These are phyloP conservation scores for Sebastes kiyomatsui DNA, from an alignment of 2,797 vertebrate species.

Conservation along the genomic window DNA sequence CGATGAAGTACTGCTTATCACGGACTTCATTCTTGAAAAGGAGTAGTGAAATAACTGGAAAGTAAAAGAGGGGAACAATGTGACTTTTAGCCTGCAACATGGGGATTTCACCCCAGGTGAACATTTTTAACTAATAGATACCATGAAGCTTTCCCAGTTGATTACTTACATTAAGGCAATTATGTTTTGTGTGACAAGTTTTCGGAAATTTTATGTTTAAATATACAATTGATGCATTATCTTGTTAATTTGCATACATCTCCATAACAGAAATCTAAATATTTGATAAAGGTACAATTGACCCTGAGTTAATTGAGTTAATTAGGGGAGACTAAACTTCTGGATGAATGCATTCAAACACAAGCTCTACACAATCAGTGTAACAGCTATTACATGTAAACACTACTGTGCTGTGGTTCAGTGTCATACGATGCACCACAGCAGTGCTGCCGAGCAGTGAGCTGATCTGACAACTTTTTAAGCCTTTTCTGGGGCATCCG, in stretches of 20 bases:
- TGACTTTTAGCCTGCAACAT: too few species aligned
- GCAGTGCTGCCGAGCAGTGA: neutral
- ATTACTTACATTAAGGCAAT: neutral
- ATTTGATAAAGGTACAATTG: too few species aligned
- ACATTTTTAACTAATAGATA: too few species aligned
- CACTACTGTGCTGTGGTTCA: neutral
- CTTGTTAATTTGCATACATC: neutral
- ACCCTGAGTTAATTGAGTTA: neutral
- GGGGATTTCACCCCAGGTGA: too few species aligned
- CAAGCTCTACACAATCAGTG: neutral
- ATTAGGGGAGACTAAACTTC: neutral
- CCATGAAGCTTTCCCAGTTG: fast-evolving
- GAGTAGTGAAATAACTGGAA: too few species aligned
- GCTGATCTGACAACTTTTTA: neutral
- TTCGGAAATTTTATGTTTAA: neutral
- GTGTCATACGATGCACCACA: neutral
- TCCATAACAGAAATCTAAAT: neutral
- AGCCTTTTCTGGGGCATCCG: neutral
- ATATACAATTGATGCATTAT: neutral
- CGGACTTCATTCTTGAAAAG: too few species aligned
- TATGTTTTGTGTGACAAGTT: fast-evolving
- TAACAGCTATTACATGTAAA: neutral
- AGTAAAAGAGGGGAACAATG: too few species aligned
- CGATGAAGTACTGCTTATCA: too few species aligned
- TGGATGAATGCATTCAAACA: neutral